Evolutionary conservation across 2,888 invertebrate genomes (phyloP).

Genomic region (Nephrocerus scutellatus): DNA sequence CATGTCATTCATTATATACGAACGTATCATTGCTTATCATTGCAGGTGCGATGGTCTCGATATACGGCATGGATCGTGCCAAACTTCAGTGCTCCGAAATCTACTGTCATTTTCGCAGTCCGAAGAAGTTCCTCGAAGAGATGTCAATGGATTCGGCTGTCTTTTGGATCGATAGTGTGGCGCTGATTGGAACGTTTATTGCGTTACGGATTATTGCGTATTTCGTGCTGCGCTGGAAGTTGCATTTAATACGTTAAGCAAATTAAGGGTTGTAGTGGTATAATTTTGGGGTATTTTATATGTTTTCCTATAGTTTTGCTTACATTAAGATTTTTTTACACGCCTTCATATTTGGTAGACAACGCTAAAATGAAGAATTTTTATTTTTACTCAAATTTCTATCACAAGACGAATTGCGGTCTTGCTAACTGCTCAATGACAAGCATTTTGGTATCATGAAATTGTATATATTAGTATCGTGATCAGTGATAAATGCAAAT

Average conservation of each 20-base stretch:
- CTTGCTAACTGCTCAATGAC: no score
- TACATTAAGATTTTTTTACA: no score
- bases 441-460: no score
- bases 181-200: constrained; percentile 73
- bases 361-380: no score
- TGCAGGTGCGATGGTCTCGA: constrained; percentile 70
- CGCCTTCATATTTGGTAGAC: no score
- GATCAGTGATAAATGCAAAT: no score
- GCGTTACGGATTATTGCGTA: constrained; percentile 71
- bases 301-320: no score
- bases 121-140: constrained; percentile 74
- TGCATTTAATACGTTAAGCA: constrained; percentile 53
- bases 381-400: no score
- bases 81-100: constrained; percentile 73
- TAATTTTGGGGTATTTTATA: no score
- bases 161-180: constrained; percentile 77
- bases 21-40: background rate
- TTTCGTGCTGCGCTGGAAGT: constrained; percentile 74
- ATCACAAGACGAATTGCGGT: no score
- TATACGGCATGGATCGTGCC: constrained; percentile 81
- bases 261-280: no score
- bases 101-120: constrained; percentile 77
- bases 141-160: constrained; percentile 73
- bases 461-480: no score
- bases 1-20: background rate